Conservation (phyloP, 2,888 invertebrate species). For the Calephelis perditalis region DNA sequence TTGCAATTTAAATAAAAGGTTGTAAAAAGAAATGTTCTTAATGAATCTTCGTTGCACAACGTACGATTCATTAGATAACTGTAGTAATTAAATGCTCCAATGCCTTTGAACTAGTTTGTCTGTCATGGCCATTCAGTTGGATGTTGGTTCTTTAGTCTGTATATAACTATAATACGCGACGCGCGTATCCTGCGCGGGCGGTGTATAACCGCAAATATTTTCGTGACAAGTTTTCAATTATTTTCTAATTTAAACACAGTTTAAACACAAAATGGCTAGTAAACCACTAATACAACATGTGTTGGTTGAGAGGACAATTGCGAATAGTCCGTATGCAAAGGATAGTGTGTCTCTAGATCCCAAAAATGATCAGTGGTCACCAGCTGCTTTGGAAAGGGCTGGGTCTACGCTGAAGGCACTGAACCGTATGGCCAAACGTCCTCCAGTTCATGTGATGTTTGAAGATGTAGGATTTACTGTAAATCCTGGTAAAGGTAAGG, state of each 20-base stretch:
- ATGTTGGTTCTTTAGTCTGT: slow-evolving; percentile 1
- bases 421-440: slow-evolving; percentile 77
- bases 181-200: slow-evolving; percentile 7
- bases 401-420: slow-evolving; percentile 71
- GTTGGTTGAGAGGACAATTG: neutral
- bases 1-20: no score
- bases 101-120: neutral
- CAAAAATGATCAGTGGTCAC: slow-evolving; percentile 54
- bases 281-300: neutral
- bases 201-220: neutral
- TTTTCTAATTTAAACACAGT: no score
- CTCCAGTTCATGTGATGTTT: slow-evolving; percentile 78
- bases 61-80: no score
- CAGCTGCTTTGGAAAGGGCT: slow-evolving; percentile 68
- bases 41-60: no score
- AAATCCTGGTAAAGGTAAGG: slow-evolving; percentile 58
- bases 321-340: neutral
- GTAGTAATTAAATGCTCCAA: neutral
- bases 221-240: no score
- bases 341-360: slow-evolving; percentile 11
- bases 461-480: slow-evolving; percentile 78
- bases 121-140: neutral
- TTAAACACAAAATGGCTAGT: neutral
- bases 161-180: slow-evolving; percentile 6
- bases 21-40: no score